Conservation (phyloP, 2,888 invertebrate genomes). For the Acanthosepion esculentum region DNA sequence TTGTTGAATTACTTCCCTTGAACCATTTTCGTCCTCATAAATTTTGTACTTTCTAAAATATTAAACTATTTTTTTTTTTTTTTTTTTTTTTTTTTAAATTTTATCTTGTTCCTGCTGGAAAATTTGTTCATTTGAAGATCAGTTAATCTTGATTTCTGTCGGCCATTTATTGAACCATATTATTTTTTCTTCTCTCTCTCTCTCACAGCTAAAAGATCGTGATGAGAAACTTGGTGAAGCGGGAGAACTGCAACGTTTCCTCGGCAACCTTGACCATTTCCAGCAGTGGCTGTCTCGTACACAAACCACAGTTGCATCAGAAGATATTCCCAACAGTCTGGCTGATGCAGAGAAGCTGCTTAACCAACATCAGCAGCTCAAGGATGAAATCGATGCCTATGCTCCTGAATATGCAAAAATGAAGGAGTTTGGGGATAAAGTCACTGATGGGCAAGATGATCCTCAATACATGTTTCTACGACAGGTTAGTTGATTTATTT, state of each 20-base stretch:
- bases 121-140: neutral
- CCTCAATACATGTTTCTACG: slow-evolving; percentile 99
- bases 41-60: neutral
- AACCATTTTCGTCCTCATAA: neutral
- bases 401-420: slow-evolving; percentile 98
- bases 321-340: slow-evolving; percentile 74
- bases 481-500: slow-evolving; percentile 78
- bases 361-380: slow-evolving; percentile 97
- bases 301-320: slow-evolving; percentile 86
- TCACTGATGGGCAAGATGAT: slow-evolving; percentile 85
- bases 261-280: slow-evolving; percentile 98
- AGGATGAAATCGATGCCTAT: slow-evolving; percentile 99
- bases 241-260: slow-evolving; percentile 92
- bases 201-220: slow-evolving; percentile 89
- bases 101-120: no score
- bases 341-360: slow-evolving; percentile 95
- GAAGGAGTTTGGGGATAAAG: slow-evolving; percentile 95
- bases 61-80: neutral
- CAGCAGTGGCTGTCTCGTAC: slow-evolving; percentile 99
- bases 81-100: neutral
- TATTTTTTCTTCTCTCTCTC: neutral
- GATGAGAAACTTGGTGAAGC: slow-evolving; percentile 99
- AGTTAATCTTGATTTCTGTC: neutral
- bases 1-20: neutral
- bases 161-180: neutral